Evolutionary conservation across 2,888 invertebrate genomes (phyloP).

Genomic region (Smittia sp.): DNA sequence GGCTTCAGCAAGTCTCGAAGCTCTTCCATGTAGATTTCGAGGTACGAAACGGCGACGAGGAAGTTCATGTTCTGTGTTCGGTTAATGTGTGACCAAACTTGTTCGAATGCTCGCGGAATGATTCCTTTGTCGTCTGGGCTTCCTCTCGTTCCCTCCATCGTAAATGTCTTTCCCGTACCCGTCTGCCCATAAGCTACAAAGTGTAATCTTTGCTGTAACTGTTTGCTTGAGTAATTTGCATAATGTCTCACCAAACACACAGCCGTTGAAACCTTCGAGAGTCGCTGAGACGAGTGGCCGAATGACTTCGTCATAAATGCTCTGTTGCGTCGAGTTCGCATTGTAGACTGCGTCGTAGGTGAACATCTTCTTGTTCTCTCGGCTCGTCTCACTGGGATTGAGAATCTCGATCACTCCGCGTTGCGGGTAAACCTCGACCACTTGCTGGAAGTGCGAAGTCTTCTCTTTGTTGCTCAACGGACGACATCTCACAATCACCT

Average conservation of each 20-base stretch:
- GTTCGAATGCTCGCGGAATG: slow-evolving; percentile 94
- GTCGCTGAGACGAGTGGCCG: slow-evolving; percentile 93
- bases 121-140: slow-evolving; percentile 76
- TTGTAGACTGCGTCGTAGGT: slow-evolving; percentile 98
- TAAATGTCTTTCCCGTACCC: slow-evolving; percentile 82
- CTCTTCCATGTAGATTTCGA: slow-evolving; percentile 95
- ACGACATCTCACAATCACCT: slow-evolving; percentile 95
- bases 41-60: slow-evolving; percentile 91
- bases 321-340: slow-evolving; percentile 80
- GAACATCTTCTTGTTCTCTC: slow-evolving; percentile 85
- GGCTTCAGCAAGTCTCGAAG: slow-evolving; percentile 72
- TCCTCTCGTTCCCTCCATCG: slow-evolving; percentile 66
- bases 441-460: slow-evolving; percentile 54
- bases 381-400: slow-evolving; percentile 71
- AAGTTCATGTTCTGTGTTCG: slow-evolving; percentile 91
- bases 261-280: slow-evolving; percentile 96
- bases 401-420: slow-evolving; percentile 88
- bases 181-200: slow-evolving; percentile 82
- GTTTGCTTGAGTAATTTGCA: slow-evolving; percentile 49
- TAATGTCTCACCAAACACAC: slow-evolving; percentile 58
- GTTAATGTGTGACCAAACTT: slow-evolving; percentile 93
- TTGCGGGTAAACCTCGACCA: slow-evolving; percentile 80
- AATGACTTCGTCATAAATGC: slow-evolving; percentile 94
- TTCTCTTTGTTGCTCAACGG: slow-evolving; percentile 89
- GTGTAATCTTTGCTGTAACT: not conserved